Percentiles rank a stretch among this genome's conserved stretches.
Conservation (phyloP, 2,797 vertebrate species). For the Microtus californicus region DNA sequence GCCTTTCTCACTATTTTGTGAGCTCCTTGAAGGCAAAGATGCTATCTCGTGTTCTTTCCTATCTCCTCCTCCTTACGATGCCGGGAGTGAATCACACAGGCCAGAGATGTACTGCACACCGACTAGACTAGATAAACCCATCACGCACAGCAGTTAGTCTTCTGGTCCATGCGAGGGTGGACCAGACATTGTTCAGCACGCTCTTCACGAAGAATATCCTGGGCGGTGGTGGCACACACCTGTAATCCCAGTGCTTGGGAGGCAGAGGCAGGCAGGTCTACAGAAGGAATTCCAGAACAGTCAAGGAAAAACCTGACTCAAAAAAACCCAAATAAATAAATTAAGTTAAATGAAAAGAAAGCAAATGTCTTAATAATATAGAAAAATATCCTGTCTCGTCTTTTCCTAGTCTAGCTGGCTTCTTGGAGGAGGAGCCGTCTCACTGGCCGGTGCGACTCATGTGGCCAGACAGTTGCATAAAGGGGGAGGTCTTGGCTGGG, state of each 20-base stretch:
- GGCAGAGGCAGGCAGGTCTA: no score
- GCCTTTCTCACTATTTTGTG: not conserved
- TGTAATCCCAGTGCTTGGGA: no score
- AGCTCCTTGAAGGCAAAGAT: not conserved
- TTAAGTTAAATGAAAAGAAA: no score
- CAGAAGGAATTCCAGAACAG: no score
- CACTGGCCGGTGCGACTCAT: not conserved
- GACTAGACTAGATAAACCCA: not conserved
- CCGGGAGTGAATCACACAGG: not conserved
- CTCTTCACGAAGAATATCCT: not conserved
- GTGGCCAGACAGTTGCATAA: not conserved
- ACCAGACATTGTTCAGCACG: rapidly evolving
- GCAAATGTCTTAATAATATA: no score
- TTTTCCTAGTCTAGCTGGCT: not conserved
- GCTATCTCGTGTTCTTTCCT: not conserved
- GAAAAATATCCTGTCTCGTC: not conserved
- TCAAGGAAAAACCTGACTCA: no score
- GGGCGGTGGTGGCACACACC: no score
- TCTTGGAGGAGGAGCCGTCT: not conserved
- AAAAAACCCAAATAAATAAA: no score
- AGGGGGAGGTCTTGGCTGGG: not conserved
- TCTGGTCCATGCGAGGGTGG: not conserved
- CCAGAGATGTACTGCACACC: not conserved
- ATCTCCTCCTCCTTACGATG: not conserved
- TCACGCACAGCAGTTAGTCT: not conserved